A percentile compares a stretch with the other conserved stretches of the same genome.
phyloP scores from a whole-genome alignment of 1,140 invertebrate species.

The Drosophila lacertosa region DNA sequence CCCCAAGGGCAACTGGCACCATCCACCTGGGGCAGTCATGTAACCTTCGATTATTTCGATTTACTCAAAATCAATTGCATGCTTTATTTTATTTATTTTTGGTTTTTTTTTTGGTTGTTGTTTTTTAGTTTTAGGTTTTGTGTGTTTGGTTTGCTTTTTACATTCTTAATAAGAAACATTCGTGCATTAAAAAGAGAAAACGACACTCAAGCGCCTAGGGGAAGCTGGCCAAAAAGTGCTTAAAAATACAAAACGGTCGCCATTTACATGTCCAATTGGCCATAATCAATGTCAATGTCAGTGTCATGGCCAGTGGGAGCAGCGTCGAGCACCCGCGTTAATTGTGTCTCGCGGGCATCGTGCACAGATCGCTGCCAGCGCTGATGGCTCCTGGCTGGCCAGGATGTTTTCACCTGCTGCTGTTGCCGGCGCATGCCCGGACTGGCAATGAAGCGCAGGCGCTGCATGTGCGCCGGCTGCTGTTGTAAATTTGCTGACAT shows the following conservation, averaged over 20 bases:
- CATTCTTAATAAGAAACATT: constrained; percentile 17
- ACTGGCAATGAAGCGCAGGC: constrained; percentile 58
- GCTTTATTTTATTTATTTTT: constrained; percentile 64
- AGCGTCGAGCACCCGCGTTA: constrained; percentile 56
- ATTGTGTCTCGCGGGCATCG: constrained; percentile 65
- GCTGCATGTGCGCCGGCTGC: constrained; percentile 35
- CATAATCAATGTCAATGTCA: constrained; percentile 62
- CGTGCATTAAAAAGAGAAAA: constrained; percentile 28
- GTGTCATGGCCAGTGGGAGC: constrained; percentile 24
- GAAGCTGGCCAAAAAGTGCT: constrained; percentile 23
- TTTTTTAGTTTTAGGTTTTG: too few relatives aligned
- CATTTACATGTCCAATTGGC: constrained; percentile 58
- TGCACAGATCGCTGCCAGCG: constrained; percentile 39
- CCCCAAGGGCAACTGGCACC: constrained; percentile 55
- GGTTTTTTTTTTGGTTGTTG: constrained; percentile 29
- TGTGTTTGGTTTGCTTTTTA: constrained; percentile 26
- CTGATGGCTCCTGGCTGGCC: constrained; percentile 29
- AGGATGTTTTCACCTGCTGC: constrained; percentile 66
- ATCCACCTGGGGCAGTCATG: not conserved
- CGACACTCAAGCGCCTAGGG: constrained; percentile 16
- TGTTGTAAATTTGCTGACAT: constrained; percentile 66
- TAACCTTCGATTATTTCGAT: constrained; percentile 60
- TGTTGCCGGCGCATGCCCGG: constrained; percentile 57
- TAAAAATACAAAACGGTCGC: constrained; percentile 29
- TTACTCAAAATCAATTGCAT: constrained; percentile 75